phyloP scores from a whole-genome alignment of 2,113 vertebrate species.

The Gallinago jamesoni region DNA sequence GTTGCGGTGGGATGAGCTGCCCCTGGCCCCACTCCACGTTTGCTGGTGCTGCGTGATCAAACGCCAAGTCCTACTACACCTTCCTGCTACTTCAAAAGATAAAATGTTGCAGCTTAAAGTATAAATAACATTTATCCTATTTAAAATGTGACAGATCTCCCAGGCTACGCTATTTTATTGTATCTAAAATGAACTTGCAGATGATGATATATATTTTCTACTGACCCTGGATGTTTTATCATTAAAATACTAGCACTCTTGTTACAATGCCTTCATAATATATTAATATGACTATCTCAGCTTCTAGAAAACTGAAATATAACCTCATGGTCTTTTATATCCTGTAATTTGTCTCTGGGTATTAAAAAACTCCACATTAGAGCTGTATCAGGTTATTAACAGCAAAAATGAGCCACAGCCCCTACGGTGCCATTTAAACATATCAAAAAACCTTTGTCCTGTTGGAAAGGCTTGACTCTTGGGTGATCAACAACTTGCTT shows the following conservation, averaged over 20 bases:
- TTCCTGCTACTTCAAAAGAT: not conserved
- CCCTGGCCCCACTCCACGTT: accelerated
- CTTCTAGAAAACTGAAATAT: slow-evolving; percentile 18
- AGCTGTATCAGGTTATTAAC: not conserved
- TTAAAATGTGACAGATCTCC: not conserved
- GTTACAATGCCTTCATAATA: slow-evolving; percentile 9
- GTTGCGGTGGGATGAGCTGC: not conserved
- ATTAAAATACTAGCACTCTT: not conserved
- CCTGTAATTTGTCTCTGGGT: not conserved
- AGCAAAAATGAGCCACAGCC: slow-evolving; percentile 5
- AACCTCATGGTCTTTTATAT: not conserved
- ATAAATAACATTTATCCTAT: slow-evolving; percentile 38
- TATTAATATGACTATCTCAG: not conserved
- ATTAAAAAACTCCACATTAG: not conserved
- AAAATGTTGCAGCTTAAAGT: not conserved
- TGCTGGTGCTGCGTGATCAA: not conserved
- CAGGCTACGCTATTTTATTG: not conserved
- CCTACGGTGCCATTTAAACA: not conserved
- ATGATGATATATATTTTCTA: slow-evolving; percentile 1
- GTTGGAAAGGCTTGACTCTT: not conserved
- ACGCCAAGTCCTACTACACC: not conserved
- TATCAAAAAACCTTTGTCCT: not conserved
- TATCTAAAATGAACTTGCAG: slow-evolving; percentile 9
- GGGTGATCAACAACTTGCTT: not conserved
- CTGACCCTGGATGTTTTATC: slow-evolving; percentile 17